phyloP scores from a whole-genome alignment of 2,797 vertebrate species.

The Thaleichthys pacificus region DNA sequence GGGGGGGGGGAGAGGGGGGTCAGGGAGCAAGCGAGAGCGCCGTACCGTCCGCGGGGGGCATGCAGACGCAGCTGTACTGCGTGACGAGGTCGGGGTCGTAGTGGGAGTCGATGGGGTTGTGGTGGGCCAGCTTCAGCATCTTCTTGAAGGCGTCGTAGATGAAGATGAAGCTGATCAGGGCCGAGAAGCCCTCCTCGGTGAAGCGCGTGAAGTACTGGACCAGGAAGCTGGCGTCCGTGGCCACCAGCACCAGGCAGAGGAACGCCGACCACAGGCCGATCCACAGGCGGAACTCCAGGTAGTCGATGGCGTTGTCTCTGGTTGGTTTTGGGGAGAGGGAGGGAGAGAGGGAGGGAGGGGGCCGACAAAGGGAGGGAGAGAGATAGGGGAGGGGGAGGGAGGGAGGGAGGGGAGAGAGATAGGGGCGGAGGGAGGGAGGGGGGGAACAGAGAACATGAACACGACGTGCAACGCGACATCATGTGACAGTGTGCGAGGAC shows the following conservation, averaged over 20 bases:
- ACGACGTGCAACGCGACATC: background rate
- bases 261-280: conserved; percentile 94
- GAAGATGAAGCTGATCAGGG: conserved; percentile 99
- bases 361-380: background rate
- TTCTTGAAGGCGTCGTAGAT: conserved; percentile 99
- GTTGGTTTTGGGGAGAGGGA: conserved; percentile 12
- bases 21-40: background rate
- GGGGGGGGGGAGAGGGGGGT: too few species aligned
- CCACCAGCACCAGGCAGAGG: conserved; percentile 89
- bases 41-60: conserved; percentile 75
- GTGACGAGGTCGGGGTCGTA: conserved; percentile 81
- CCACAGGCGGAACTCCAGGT: conserved; percentile 97
- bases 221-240: conserved; percentile 95
- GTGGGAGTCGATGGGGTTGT: conserved; percentile 86
- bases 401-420: background rate
- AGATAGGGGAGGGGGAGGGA: background rate
- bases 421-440: background rate
- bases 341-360: background rate
- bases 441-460: background rate
- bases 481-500: background rate
- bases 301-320: conserved; percentile 91
- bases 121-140: conserved; percentile 91
- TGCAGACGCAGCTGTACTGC: conserved; percentile 83
- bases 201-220: conserved; percentile 98
- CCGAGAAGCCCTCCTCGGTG: conserved; percentile 95